Percentiles rank a stretch among this genome's conserved stretches.
These are phyloP conservation scores for Drosophila greeni DNA, from an alignment of 2,888 invertebrate genomes.

Conservation along the genomic window DNA sequence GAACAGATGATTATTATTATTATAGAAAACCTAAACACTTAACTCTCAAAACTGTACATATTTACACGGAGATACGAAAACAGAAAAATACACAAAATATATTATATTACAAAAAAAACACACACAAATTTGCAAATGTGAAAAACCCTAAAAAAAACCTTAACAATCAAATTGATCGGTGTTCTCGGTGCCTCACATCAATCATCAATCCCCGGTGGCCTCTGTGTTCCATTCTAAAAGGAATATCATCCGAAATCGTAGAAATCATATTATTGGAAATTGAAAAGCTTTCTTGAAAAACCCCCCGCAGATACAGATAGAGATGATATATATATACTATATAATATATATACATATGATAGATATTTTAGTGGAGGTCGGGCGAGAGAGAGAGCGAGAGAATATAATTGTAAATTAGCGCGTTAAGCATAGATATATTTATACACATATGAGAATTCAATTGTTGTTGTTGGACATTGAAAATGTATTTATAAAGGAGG, in stretches of 20 bases:
- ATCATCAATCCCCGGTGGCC: too few species aligned
- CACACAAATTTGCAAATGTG: slow-evolving; percentile 1
- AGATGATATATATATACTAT: slow-evolving; percentile 32
- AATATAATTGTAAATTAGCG: slow-evolving; percentile 61
- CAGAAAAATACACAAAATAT: slow-evolving; percentile 26
- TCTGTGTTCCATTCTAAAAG: slow-evolving; percentile 40
- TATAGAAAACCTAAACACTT: slow-evolving; percentile 6
- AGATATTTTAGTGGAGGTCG: slow-evolving; percentile 24
- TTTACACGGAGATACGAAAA: slow-evolving; percentile 14
- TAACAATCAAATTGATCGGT: slow-evolving; percentile 40
- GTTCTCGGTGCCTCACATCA: slow-evolving; percentile 29
- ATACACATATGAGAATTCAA: slow-evolving; percentile 57
- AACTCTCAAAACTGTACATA: slow-evolving; percentile 32
- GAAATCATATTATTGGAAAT: too few species aligned
- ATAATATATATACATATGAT: slow-evolving; percentile 16
- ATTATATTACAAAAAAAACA: slow-evolving; percentile 5
- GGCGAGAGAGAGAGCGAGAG: slow-evolving; percentile 28
- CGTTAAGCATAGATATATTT: slow-evolving; percentile 60
- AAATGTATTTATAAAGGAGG: slow-evolving; percentile 62
- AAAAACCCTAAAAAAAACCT: slow-evolving; percentile 26
- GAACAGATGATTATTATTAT: slow-evolving; percentile 18
- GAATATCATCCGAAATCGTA: slow-evolving; percentile 15
- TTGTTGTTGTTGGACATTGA: slow-evolving; percentile 72
- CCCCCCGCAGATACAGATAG: slow-evolving; percentile 9
- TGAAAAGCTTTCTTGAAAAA: slow-evolving; percentile 41